Evolutionary conservation across 1,140 invertebrate species (phyloP), one percentile per base, ranked within the genome.

Genomic region (Ostrea edulis): DNA sequence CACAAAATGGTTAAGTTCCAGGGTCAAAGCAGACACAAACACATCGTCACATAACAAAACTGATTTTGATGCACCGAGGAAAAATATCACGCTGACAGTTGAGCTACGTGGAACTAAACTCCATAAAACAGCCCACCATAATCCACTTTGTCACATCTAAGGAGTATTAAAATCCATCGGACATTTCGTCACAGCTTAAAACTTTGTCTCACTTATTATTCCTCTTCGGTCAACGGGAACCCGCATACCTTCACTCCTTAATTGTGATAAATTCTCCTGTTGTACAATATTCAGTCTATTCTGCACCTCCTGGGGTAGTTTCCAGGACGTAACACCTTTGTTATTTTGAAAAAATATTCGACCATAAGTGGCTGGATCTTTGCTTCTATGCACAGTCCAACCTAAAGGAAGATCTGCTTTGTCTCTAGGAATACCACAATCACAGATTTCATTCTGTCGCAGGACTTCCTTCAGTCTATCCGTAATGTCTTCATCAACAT

Each of bases 361-460:
- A 29, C 89, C 89, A 83, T 86, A 89, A 12, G 89, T 87, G 11
- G 68, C 52, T 51, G 71, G 29, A 35, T 89, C 89, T 83, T 89
- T 89, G 77, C 89, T 89, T 58, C 86, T 77, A 25, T 89, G 89
- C 25, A 89, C 86, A 9, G 86, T 87, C 89, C 89, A 89, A 8
- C 89, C 89, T n/a, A 86, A 17, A 25, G 89, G 89, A 12, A 89
- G 52, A 55, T 89, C 89, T 11, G 89, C 51, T n/a, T 87, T 82
- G 7, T 89, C 89, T 68, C 89, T 68, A 53, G 89, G 89, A 83
- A 89, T 89, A 14, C 89, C 89, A 89, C 89, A 89, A 54, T 89
- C 89, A 89, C 89, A 89, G 12, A 86, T 29, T 52, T 89, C 89
- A 87, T 62, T 89, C 51, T 89, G 82, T n/a, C 81, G 68, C 68